Evolutionary conservation across 1,140 invertebrate genomes (phyloP).

Genomic region (Lucilia cuprina): DNA sequence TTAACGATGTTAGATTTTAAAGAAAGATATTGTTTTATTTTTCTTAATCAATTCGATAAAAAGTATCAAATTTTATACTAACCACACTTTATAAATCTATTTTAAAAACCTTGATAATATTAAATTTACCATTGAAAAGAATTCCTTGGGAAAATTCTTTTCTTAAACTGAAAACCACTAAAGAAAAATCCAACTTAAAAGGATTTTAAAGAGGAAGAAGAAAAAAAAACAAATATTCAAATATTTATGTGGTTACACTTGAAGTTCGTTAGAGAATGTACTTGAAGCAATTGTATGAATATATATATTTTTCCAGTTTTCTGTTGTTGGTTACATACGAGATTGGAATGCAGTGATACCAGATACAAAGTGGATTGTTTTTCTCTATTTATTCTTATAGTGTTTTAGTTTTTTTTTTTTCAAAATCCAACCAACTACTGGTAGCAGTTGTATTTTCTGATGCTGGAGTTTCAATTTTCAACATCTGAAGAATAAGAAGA

Average conservation of each 20-base stretch:
- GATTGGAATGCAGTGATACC: constrained; percentile 28
- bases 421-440: no score
- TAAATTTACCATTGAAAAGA: neutral
- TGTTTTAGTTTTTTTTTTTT: no score
- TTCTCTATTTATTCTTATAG: neutral
- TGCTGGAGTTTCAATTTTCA: no score
- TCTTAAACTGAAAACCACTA: neutral
- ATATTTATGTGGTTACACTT: neutral
- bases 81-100: neutral
- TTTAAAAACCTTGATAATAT: neutral
- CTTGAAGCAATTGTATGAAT: neutral
- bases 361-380: constrained; percentile 20
- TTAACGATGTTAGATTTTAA: no score
- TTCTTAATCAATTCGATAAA: neutral
- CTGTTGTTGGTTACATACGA: neutral
- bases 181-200: neutral
- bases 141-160: neutral
- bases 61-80: neutral
- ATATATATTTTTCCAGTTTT: neutral
- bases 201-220: neutral
- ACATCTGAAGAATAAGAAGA: no score
- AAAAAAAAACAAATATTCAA: neutral
- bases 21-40: neutral
- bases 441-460: no score
- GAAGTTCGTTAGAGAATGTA: neutral